Conservation (phyloP, 2,888 invertebrate genomes). For the Desoria tigrina region DNA sequence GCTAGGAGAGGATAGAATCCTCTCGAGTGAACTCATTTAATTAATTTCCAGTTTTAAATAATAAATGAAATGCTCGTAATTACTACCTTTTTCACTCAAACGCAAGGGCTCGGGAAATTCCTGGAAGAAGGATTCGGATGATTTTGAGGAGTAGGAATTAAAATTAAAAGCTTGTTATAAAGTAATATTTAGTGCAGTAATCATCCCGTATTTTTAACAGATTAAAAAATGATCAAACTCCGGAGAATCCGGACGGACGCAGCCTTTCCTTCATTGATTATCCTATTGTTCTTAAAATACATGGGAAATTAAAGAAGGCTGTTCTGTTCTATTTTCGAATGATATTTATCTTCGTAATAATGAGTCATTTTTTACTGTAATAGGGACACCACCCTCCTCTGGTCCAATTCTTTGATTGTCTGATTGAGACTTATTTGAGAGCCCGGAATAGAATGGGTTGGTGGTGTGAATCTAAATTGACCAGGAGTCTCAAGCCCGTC, state of each 20-base stretch:
- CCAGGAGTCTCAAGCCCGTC: conserved; percentile 57
- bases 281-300: conserved; percentile 57
- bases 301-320: conserved; percentile 49
- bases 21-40: conserved; percentile 1
- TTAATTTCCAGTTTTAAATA: conserved; percentile 14
- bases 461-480: conserved; percentile 61
- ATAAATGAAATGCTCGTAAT: conserved; percentile 9
- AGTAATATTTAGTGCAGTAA: conserved; percentile 59
- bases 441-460: conserved; percentile 59
- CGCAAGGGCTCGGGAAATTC: conserved; percentile 57
- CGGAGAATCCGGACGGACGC: no score
- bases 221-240: no score
- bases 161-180: no score
- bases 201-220: no score
- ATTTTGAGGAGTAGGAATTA: conserved; percentile 56
- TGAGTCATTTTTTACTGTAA: conserved; percentile 56
- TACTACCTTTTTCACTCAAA: conserved; percentile 57
- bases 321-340: background rate
- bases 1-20: background rate
- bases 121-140: conserved; percentile 57
- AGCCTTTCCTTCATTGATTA: conserved; percentile 58
- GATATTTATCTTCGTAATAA: background rate
- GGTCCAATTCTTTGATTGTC: conserved; percentile 57
- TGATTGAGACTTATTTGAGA: no score
- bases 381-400: conserved; percentile 58